These are phyloP conservation scores for Eupeodes latifasciatus DNA, from an alignment of 2,888 invertebrate species.

Conservation along the genomic window DNA sequence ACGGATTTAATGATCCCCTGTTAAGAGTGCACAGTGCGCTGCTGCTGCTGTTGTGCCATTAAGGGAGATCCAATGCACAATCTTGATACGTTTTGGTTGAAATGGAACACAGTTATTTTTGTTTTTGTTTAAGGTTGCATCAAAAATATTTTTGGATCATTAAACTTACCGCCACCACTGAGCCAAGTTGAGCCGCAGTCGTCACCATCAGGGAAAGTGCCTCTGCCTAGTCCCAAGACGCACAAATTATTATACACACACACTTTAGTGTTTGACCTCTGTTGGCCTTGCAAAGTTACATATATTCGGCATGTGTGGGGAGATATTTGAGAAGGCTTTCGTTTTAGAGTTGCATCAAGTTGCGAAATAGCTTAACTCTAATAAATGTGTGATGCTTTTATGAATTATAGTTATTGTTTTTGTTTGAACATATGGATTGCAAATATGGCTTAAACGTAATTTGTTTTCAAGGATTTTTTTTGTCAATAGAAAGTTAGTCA, in stretches of 20 bases:
- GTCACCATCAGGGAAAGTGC: not conserved
- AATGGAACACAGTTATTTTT: slow-evolving; percentile 4
- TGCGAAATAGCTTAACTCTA: slow-evolving; percentile 10
- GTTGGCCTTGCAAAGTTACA: slow-evolving; percentile 41
- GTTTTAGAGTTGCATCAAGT: not conserved
- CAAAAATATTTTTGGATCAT: slow-evolving; percentile 56
- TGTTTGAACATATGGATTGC: not conserved
- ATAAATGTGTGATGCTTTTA: not conserved
- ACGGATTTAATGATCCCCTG: slow-evolving; percentile 58
- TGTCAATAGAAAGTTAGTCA: not conserved
- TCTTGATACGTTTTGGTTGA: slow-evolving; percentile 15
- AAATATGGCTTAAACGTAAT: not conserved
- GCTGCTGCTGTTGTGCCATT: slow-evolving; percentile 37
- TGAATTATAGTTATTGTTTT: not conserved
- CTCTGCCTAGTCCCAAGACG: slow-evolving; percentile 29
- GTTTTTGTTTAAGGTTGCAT: slow-evolving; percentile 33
- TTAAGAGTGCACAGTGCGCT: slow-evolving; percentile 48
- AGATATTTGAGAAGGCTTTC: slow-evolving; percentile 13
- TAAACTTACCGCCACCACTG: slow-evolving; percentile 24
- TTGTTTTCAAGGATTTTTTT: not conserved
- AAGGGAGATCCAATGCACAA: slow-evolving; percentile 57
- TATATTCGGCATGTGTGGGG: not conserved
- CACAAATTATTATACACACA: slow-evolving; percentile 43
- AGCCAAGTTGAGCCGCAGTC: not conserved
- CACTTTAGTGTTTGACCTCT: slow-evolving; percentile 41